phyloP scores from a whole-genome alignment of 2,113 vertebrate genomes.

The Oreochromis tanganicae region DNA sequence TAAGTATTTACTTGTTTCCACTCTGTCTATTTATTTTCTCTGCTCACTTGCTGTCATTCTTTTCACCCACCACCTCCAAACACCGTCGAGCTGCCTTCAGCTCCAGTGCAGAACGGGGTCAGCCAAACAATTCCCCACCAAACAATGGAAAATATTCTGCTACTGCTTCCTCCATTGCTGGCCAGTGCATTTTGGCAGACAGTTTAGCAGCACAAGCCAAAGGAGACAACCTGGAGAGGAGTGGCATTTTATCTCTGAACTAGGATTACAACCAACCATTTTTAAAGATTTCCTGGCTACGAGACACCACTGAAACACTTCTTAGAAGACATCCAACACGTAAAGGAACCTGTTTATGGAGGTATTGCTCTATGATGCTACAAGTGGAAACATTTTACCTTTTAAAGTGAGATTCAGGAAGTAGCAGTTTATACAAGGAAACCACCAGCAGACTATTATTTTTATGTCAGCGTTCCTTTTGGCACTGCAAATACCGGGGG shows the following conservation, averaged over 20 bases:
- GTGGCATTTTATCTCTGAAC: background rate
- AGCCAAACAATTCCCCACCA: slow-evolving; percentile 7
- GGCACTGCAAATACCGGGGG: background rate
- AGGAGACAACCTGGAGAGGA: background rate
- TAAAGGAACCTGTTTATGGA: background rate
- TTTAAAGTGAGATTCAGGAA: background rate
- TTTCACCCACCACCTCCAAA: background rate
- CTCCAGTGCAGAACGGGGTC: background rate
- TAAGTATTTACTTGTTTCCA: background rate
- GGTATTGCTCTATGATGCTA: background rate
- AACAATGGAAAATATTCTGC: slow-evolving; percentile 27
- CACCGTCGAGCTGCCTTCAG: background rate
- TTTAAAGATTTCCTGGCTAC: background rate
- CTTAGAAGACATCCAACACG: background rate
- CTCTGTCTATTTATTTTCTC: background rate
- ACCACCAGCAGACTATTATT: background rate
- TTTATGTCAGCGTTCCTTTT: background rate
- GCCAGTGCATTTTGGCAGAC: background rate
- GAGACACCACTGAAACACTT: background rate
- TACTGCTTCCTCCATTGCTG: slow-evolving; percentile 16
- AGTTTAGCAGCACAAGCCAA: background rate
- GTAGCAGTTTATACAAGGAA: background rate
- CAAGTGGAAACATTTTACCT: accelerated
- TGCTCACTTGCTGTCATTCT: background rate
- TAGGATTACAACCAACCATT: background rate